Evolutionary conservation across 2,113 vertebrate species (phyloP).

Genomic region (Mus pahari): DNA sequence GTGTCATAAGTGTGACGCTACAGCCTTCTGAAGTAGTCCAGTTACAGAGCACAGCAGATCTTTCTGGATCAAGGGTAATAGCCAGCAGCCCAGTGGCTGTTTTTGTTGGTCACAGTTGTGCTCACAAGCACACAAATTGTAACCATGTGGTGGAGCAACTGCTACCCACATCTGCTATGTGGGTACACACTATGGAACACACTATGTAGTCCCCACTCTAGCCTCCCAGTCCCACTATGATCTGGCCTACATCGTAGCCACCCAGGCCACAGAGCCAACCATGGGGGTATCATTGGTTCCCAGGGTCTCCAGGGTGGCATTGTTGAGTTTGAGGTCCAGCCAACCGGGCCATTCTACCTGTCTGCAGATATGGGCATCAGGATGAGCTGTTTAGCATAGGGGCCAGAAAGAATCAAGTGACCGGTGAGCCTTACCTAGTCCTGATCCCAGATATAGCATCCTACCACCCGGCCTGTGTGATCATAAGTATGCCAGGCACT

Average conservation of each 20-base stretch:
- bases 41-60: conserved; percentile 83
- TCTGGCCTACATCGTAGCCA: conserved; percentile 84
- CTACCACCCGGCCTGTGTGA: conserved; percentile 86
- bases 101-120: conserved; percentile 88
- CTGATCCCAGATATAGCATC: conserved; percentile 80
- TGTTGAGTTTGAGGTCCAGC: conserved; percentile 23
- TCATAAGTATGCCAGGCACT: conserved; percentile 77
- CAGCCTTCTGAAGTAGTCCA: conserved; percentile 86
- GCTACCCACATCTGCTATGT: conserved; percentile 84
- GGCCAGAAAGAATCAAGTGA: not conserved
- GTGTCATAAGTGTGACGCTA: conserved; percentile 79
- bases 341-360: conserved; percentile 81
- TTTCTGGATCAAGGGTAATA: conserved; percentile 86
- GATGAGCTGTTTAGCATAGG: conserved; percentile 88
- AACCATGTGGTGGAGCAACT: conserved; percentile 91
- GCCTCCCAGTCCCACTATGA: conserved; percentile 82
- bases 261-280: conserved; percentile 82
- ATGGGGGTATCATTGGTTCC: not conserved
- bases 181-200: too few species aligned
- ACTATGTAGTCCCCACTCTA: conserved; percentile 85
- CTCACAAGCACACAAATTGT: conserved; percentile 83
- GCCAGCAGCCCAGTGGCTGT: conserved; percentile 86
- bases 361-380: conserved; percentile 86
- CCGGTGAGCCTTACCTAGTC: conserved; percentile 86
- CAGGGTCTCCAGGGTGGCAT: conserved; percentile 74